Base-by-base conservation (phyloP, 2,888 invertebrate genomes). In the Liposcelis brunnea region DNA sequence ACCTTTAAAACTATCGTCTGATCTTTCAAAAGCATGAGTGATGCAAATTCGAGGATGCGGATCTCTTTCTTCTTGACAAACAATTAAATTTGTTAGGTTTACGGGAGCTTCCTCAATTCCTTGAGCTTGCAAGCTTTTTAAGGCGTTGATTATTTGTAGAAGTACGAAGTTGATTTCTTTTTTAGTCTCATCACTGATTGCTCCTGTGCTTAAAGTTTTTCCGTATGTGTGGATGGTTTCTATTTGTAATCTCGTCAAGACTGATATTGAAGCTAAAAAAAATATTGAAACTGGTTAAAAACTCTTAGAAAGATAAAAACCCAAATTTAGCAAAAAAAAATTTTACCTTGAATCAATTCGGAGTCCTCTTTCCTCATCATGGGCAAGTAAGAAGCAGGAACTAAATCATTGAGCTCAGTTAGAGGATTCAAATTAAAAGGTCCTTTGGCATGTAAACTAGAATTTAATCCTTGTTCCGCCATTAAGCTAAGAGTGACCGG, bases 81-180 rank as follows among this genome's bases (percentile, higher is more conserved):
- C 68, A 8, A 84, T 72, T 53, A 86, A 79, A 51, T 80, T 79
- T 31, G 75, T 74, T 47, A 84, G 61, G 50, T 75, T 72, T 40
- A 76, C 68, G 0, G 81, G 73, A 31, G 82, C 69, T 54, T 86
- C 85, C 57, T 87, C 86, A 18, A 83, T 77, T 2, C 85, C 86
- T 52, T 83, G 74, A 1, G 83, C 80, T 61, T 87, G 86, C 18
- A 87, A 66, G 56, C 77, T 79, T 59, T 86, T 86, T 52, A 87
- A 64, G 0, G 81, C 83, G 52, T 82, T 84, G 19, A 86, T 78
- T 48, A 86, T 65, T 56, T 87, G 87, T 45, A 86, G 67, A 66
- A 85, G 71, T 51, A 85, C 72, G 59, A 87, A 82, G 50, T 77
- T 77, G 35, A 80, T 76, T 52, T 84, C 84, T 40, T 72, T 67